These are phyloP conservation scores for Lates japonicus DNA, from an alignment of 2,797 vertebrate genomes.

Conservation along the genomic window DNA sequence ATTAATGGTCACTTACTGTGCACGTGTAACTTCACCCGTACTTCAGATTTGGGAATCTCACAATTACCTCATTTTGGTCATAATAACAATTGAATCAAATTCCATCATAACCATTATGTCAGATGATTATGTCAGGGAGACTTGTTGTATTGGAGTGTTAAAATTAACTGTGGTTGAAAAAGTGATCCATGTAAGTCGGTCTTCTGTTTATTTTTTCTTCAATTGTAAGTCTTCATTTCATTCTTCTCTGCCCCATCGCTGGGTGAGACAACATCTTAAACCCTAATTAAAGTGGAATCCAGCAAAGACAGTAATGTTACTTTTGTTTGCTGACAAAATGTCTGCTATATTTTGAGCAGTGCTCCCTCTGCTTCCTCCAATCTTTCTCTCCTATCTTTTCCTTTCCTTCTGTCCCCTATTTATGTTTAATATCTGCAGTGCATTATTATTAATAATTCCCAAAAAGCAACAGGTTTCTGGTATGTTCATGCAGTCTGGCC, in stretches of 20 bases:
- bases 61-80: no score
- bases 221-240: neutral
- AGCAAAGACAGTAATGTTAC: conserved; percentile 40
- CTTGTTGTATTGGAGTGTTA: no score
- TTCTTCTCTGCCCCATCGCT: neutral
- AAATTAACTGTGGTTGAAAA: no score
- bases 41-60: no score
- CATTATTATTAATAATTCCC: conserved; percentile 72
- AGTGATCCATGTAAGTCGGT: no score
- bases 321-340: conserved; percentile 77
- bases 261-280: conserved; percentile 21
- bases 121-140: no score
- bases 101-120: no score
- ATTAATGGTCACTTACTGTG: no score
- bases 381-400: conserved; percentile 30
- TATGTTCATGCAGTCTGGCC: conserved; percentile 59
- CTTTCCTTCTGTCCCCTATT: conserved; percentile 33
- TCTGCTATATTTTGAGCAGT: conserved; percentile 67
- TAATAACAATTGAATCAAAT: no score
- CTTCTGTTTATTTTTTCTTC: neutral
- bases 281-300: conserved; percentile 75
- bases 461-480: conserved; percentile 66
- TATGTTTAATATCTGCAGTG: conserved; percentile 65
- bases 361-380: conserved; percentile 26
- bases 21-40: no score